A percentile compares a stretch with the other conserved stretches of the same genome.
These are phyloP conservation scores for Allygus modestus DNA, from an alignment of 2,888 invertebrate genomes.

Conservation along the genomic window DNA sequence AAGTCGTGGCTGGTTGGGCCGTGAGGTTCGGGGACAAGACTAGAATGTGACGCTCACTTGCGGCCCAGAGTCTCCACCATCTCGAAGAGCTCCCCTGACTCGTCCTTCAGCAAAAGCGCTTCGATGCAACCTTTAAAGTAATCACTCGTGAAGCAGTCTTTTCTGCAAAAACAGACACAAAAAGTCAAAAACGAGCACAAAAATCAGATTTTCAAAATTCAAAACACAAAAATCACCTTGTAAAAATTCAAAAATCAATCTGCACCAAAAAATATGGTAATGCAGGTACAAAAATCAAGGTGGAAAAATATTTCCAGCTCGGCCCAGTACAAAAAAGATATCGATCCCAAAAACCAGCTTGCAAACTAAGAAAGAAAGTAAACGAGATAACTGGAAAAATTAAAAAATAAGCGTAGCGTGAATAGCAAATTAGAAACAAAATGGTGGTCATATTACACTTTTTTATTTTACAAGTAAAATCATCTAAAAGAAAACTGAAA, in stretches of 20 bases:
- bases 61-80: conserved; percentile 89
- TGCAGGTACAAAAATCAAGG: too few relatives aligned
- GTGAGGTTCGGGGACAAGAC: conserved; percentile 62
- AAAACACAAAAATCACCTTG: conserved; percentile 64
- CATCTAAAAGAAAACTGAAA: too few relatives aligned
- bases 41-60: conserved; percentile 72
- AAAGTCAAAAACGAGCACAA: conserved; percentile 19
- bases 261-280: background rate
- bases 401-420: background rate
- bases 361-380: conserved; percentile 1
- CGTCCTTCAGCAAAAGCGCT: conserved; percentile 86
- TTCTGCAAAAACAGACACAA: conserved; percentile 77
- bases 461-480: too few relatives aligned
- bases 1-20: background rate
- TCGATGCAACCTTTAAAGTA: conserved; percentile 90
- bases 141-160: conserved; percentile 87
- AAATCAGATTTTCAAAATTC: conserved; percentile 56
- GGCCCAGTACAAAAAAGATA: background rate
- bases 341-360: background rate
- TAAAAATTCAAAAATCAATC: conserved; percentile 30
- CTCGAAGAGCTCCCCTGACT: conserved; percentile 86
- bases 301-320: background rate
- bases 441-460: too few relatives aligned
- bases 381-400: background rate
- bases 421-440: background rate